Evolutionary conservation across 2,113 vertebrate genomes (phyloP), one percentile per base, ranked within the genome.

Genomic region (Gobio gobio): DNA sequence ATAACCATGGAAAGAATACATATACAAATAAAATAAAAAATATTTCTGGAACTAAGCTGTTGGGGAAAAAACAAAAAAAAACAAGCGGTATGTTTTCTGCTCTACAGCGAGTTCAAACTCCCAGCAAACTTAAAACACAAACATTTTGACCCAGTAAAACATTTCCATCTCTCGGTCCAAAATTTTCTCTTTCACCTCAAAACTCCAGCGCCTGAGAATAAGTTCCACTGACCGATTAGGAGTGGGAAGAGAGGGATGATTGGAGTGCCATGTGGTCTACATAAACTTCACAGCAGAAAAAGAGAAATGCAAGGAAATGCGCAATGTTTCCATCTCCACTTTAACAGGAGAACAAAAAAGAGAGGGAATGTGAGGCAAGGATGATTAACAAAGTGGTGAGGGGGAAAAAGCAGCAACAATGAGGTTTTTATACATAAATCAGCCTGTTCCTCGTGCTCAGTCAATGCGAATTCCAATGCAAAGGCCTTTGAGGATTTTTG

Each of bases 391-490:
- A 72, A 77, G 58, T 26, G 86, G 63, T 51, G 24, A 10, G 36
- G 33, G 51, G 64, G 12, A 5, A 3, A 24, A 51, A 36, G 43
- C 63, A 89, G 47, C 36, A 84, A 93, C 90, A 92, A 88, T 91
- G 88, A 86, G 16, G 20, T 81, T 75, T 75, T 82, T 72, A 83
- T 43, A 83, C 85, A 86, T 81, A 64, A 64, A 86, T 82, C 78
- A 75, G 14, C 29, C 47, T 75, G 61, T 56, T 45, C 10, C 26
- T 75, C 45, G 45, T 74, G 70, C 54, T 49, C 16, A 40, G 20
- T 36, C 78, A 49, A 33, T 29, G 59, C 58, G 26, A 54, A 26
- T 43, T 54, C 56, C 68, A 82, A 47, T 58, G 10, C 12, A 70
- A 70, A 70, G 10, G 14, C 1, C 78, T 73, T 77, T 63, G 56